These are phyloP conservation scores for Myzus persicae DNA, from an alignment of 1,140 invertebrate genomes.

Conservation along the genomic window DNA sequence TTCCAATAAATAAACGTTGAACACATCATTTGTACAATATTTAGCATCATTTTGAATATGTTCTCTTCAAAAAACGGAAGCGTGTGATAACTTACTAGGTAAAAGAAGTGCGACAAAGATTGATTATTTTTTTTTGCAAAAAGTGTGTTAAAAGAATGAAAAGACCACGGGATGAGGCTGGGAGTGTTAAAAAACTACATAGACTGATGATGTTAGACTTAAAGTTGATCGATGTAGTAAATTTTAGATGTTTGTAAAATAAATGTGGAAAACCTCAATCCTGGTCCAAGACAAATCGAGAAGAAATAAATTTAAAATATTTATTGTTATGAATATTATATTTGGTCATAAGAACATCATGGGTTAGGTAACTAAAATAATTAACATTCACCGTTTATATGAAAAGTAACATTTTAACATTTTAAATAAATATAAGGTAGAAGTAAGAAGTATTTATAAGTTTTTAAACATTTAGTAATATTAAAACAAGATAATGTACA, in stretches of 20 bases:
- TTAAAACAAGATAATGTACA: too few relatives aligned
- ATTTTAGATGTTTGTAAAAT: not conserved
- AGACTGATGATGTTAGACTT: slow-evolving; percentile 38
- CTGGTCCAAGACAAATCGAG: not conserved
- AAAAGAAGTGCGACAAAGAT: not conserved
- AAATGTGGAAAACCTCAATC: slow-evolving; percentile 21
- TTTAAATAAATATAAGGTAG: not conserved
- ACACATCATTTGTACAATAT: slow-evolving; percentile 1
- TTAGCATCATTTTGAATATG: slow-evolving; percentile 26
- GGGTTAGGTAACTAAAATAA: not conserved
- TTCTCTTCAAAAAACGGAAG: not conserved
- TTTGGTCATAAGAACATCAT: not conserved
- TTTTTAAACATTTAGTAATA: not conserved
- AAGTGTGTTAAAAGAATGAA: slow-evolving; percentile 12
- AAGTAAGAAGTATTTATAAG: not conserved
- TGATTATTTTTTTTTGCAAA: slow-evolving; percentile 22
- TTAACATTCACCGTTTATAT: not conserved
- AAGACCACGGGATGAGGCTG: not conserved
- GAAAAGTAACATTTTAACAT: not conserved
- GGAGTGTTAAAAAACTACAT: not conserved
- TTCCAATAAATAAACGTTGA: not conserved
- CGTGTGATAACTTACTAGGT: slow-evolving; percentile 20
- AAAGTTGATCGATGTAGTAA: slow-evolving; percentile 31
- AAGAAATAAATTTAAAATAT: slow-evolving; percentile 10
- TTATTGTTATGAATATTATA: not conserved